Evolutionary conservation across 2,113 vertebrate genomes (phyloP), one percentile per base, ranked within the genome.

Genomic region (Petroica traversi): DNA sequence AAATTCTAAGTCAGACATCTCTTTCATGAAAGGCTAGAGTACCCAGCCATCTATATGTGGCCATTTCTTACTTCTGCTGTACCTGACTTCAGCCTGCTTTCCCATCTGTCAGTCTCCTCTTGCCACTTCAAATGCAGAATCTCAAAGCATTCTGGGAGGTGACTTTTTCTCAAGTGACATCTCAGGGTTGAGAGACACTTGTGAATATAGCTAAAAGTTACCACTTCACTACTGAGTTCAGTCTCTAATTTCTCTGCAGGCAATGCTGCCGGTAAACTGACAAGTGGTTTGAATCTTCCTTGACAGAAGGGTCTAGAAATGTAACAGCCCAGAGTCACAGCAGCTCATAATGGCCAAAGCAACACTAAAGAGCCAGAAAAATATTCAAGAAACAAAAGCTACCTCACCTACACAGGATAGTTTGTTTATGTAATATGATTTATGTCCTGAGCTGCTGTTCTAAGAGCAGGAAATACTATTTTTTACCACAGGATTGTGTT

Each of bases 151-250:
- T 90, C 85, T 31, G 74, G 54, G 93, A 88, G 5, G 29, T 28
- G 41, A 46, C 63, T 74, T 85, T 85, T 95, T 66, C 78, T 90
- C 57, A 96, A 93, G 92, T 76, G 85, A 48, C 67, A 85, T 88
- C 85, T 96, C 82, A 74, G 78, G 75, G 48, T 20, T 77, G 63
- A 96, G 90, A 92, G 91, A 76, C 62, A 93, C 86, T 95, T 89
- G 66, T 89, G 88, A 89, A 75, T 40, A 62, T 2, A 92, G 84
- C 62, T 92, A 46, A 55, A 95, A 94, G 91, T 96, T 93, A 79
- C 81, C 92, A 88, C 87, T 95, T 95, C 77, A 78, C 93, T 75
- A 25, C 54, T 18, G 77, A 64, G 66, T 64, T 97, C 72, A 77
- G 45, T 29, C 52, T 87, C 55, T 87, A 92, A 94, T 85, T 93